Evolutionary conservation across 2,113 vertebrate genomes (phyloP).

Genomic region (Casuarius casuarius): DNA sequence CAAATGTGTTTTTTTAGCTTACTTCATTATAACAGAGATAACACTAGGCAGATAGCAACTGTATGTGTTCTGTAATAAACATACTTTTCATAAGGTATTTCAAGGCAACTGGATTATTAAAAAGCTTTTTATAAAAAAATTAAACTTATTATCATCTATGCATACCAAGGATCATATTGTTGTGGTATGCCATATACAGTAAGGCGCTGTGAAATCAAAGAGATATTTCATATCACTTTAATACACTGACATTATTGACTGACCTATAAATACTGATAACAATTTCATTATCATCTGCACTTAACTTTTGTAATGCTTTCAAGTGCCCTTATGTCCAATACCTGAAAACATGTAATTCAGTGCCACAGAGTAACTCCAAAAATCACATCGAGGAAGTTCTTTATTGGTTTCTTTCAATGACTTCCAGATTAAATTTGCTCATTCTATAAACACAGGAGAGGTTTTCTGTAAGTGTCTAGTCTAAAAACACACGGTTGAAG

Average conservation of each 20-base stretch:
- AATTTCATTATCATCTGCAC: constrained; percentile 16
- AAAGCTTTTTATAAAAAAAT: not conserved
- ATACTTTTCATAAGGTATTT: not conserved
- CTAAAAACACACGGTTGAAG: constrained; percentile 24
- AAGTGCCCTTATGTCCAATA: constrained; percentile 4
- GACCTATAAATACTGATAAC: not conserved
- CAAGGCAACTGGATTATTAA: constrained; percentile 1
- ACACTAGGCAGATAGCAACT: not conserved
- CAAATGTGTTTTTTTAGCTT: constrained; percentile 17
- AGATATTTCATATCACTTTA: not conserved
- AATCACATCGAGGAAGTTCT: constrained; percentile 39
- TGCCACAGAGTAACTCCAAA: constrained; percentile 22
- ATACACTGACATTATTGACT: not conserved
- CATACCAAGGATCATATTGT: not conserved
- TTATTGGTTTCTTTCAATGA: constrained; percentile 51
- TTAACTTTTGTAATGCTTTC: constrained; percentile 19
- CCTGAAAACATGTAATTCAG: not conserved
- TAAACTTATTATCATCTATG: not conserved
- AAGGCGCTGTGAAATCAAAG: constrained; percentile 18
- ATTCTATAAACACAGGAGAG: not conserved
- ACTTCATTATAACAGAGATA: not conserved
- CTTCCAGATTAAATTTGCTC: constrained; percentile 48
- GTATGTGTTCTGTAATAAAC: not conserved
- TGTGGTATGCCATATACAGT: not conserved
- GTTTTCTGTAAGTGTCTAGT: not conserved